Evolutionary conservation across 2,888 invertebrate genomes (phyloP).

Genomic region (Drymonia ruficornis): DNA sequence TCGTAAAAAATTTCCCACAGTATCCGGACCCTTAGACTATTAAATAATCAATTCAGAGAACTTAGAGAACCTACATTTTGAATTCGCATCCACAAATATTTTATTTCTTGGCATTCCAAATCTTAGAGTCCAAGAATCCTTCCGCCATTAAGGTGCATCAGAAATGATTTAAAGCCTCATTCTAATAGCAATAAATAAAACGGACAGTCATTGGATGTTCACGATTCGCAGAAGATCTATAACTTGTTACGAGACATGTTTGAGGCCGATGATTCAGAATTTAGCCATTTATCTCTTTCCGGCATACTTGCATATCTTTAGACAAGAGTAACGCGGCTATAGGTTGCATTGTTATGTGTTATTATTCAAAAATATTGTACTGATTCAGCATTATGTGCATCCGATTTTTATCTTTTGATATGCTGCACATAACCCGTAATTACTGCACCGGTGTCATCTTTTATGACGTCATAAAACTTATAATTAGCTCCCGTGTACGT

Average conservation of each 20-base stretch:
- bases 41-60: no score
- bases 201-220: constrained; percentile 36
- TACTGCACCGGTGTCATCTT: constrained; percentile 1
- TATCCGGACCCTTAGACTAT: no score
- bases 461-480: constrained; percentile 4
- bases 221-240: constrained; percentile 26
- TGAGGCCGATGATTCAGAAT: background rate
- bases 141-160: constrained; percentile 28
- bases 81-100: background rate
- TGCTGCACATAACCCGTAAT: background rate
- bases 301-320: no score
- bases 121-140: constrained; percentile 18
- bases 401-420: background rate
- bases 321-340: no score
- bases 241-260: background rate
- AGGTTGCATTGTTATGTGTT: no score
- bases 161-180: constrained; percentile 39
- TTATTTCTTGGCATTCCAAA: constrained; percentile 15
- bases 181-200: constrained; percentile 40
- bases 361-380: no score
- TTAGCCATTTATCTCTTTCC: background rate
- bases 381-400: background rate
- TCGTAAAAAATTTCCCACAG: no score
- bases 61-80: no score
- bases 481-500: constrained; percentile 1